Conservation (phyloP, 2,888 invertebrate species). For the Latrodectus hesperus region DNA sequence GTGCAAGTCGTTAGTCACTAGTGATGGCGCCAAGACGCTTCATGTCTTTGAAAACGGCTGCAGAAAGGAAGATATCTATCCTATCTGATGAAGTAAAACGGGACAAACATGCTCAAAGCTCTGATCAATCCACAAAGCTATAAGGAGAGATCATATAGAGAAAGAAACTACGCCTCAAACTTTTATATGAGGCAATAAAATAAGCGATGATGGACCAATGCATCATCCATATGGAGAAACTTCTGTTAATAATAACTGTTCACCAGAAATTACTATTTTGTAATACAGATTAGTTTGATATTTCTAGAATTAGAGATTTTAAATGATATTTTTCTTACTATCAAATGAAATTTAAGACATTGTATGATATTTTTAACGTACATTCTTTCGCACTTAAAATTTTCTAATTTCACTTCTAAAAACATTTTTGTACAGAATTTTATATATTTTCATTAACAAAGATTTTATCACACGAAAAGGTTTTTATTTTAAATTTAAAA, state of each 20-base stretch:
- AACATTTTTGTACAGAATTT: too few relatives aligned
- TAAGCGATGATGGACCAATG: background rate
- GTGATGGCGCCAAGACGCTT: conserved; percentile 58
- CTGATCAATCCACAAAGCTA: conserved; percentile 9
- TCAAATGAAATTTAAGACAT: too few relatives aligned
- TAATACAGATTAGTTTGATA: too few relatives aligned
- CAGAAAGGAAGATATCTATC: conserved; percentile 53
- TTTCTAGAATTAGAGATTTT: too few relatives aligned
- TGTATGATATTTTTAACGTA: too few relatives aligned
- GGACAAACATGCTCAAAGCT: conserved; percentile 11
- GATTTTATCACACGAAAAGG: too few relatives aligned
- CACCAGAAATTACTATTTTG: too few relatives aligned
- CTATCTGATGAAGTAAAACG: conserved; percentile 44
- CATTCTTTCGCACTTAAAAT: too few relatives aligned
- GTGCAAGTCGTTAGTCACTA: conserved; percentile 62
- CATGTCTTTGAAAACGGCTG: conserved; percentile 42
- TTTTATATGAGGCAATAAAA: conserved; percentile 46
- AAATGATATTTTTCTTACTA: too few relatives aligned
- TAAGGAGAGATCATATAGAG: conserved; percentile 22
- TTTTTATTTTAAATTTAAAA: too few relatives aligned
- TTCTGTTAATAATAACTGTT: background rate
- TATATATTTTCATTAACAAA: too few relatives aligned
- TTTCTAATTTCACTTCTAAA: too few relatives aligned
- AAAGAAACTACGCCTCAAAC: conserved; percentile 33
- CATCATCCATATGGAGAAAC: background rate